Base-by-base conservation (phyloP, 2,113 vertebrate genomes). In the Delphinapterus leucas region DNA sequence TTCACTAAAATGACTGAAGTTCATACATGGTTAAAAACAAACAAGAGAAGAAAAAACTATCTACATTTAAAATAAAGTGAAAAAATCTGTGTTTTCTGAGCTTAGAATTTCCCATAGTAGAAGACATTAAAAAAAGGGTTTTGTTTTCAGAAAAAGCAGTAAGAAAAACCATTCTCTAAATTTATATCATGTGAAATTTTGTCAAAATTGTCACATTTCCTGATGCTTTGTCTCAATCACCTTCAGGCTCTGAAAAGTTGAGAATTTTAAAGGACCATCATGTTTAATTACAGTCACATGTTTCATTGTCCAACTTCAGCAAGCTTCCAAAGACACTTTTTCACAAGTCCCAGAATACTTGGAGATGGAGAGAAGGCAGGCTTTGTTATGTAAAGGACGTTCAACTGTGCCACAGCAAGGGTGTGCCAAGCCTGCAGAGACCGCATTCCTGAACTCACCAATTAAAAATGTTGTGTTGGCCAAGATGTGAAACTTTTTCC, bases 131-230 rank as follows among this genome's bases (percentile, higher is more conserved):
- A 74, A 71, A 65, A 71, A 53, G 81, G 55, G 61, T 70, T 65
- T 88, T 84, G 20, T 81, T 95, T 87, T 63, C 25, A 36, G 61
- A 80, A 53, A 92, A 81, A 71, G 17, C 13, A 79, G 33, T 58
- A 49, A 33, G 28, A 92, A 96, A 89, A 86, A 74, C 44, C 9
- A 94, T 92, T 88, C 55, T 84, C 77, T 83, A 82, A 89, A 55
- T 41, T 71, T 28, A 7, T 86, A 90, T 90, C 49, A 92, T n/a
- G 65, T 70, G 47, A 84, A 77, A 71, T 73, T 88, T 76, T 58
- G 4, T 76, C 47, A 92, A 93, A 60, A 70, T 13, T 77, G 4
- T 41, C 25, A 31, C n/a, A 58, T 55, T 70, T 86, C 44, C 61
- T 73, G 70, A 86, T 49, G 21, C 41, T 80, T 86, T n/a, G 73